Percentiles rank a stretch among this genome's conserved stretches.
Evolutionary conservation across 2,888 invertebrate species (phyloP).

Genomic region (Protula sp.): DNA sequence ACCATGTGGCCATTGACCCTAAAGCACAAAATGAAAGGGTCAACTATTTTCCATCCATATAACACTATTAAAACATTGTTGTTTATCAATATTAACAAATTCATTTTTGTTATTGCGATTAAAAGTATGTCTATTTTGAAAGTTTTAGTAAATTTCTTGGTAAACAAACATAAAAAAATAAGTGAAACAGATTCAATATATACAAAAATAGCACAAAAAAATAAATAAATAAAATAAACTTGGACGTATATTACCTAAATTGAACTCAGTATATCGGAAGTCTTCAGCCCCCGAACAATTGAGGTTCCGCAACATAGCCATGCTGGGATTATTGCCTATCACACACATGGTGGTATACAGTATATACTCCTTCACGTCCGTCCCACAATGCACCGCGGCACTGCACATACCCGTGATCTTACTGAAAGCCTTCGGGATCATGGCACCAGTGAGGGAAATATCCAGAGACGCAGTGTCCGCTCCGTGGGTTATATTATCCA

Average conservation of each 20-base stretch:
- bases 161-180: too few species aligned
- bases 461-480: not conserved
- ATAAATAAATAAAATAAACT: too few species aligned
- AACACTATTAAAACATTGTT: too few species aligned
- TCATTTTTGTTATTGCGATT: too few species aligned
- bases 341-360: constrained; percentile 39
- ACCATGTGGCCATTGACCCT: constrained; percentile 41
- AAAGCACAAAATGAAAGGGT: constrained; percentile 23
- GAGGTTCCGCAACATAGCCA: constrained; percentile 29
- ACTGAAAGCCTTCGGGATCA: constrained; percentile 22
- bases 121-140: too few species aligned
- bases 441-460: constrained; percentile 19
- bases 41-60: too few species aligned
- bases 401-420: constrained; percentile 40
- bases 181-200: too few species aligned
- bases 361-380: constrained; percentile 20
- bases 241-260: too few species aligned
- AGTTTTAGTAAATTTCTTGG: too few species aligned
- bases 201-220: too few species aligned
- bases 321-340: constrained; percentile 30
- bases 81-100: too few species aligned
- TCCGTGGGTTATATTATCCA: not conserved
- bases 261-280: not conserved
- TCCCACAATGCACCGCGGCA: constrained; percentile 22
- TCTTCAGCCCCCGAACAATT: constrained; percentile 5